These are phyloP conservation scores for Cephus spinipes DNA, from an alignment of 2,888 invertebrate genomes.

Conservation along the genomic window DNA sequence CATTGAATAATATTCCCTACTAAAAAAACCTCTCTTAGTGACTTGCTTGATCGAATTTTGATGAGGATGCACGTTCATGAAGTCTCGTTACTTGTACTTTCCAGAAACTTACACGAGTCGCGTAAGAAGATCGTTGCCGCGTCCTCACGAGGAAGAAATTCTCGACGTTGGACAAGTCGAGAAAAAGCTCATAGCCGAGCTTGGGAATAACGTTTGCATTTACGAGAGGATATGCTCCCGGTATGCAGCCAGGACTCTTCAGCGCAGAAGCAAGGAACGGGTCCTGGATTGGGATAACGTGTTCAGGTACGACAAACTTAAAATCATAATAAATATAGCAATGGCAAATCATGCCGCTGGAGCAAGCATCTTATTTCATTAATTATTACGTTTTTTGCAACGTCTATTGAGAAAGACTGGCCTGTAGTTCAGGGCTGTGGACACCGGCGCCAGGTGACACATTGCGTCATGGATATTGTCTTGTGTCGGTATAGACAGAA, in stretches of 20 bases:
- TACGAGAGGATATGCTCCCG: slow-evolving; percentile 82
- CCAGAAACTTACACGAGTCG: slow-evolving; percentile 80
- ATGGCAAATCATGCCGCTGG: neutral
- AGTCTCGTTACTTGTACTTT: slow-evolving; percentile 1
- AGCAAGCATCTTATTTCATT: neutral
- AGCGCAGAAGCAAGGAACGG: slow-evolving; percentile 68
- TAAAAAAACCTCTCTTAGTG: neutral
- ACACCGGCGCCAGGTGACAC: neutral
- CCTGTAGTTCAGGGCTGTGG: slow-evolving; percentile 5
- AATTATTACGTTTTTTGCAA: neutral
- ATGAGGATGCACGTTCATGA: neutral
- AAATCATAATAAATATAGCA: neutral
- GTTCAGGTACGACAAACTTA: slow-evolving; percentile 73
- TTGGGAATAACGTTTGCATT: slow-evolving; percentile 83
- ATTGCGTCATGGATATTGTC: neutral
- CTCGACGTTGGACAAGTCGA: slow-evolving; percentile 81
- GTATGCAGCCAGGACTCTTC: slow-evolving; percentile 69
- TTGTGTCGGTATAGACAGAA: neutral
- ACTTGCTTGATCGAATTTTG: neutral
- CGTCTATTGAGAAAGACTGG: neutral
- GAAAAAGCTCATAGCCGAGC: slow-evolving; percentile 80
- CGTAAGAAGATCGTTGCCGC: slow-evolving; percentile 70
- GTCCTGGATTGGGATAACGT: slow-evolving; percentile 80
- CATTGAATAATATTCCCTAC: neutral
- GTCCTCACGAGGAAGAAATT: slow-evolving; percentile 67